Evolutionary conservation across 1,140 invertebrate genomes (phyloP).

Genomic region (Amphibalanus amphitrite): DNA sequence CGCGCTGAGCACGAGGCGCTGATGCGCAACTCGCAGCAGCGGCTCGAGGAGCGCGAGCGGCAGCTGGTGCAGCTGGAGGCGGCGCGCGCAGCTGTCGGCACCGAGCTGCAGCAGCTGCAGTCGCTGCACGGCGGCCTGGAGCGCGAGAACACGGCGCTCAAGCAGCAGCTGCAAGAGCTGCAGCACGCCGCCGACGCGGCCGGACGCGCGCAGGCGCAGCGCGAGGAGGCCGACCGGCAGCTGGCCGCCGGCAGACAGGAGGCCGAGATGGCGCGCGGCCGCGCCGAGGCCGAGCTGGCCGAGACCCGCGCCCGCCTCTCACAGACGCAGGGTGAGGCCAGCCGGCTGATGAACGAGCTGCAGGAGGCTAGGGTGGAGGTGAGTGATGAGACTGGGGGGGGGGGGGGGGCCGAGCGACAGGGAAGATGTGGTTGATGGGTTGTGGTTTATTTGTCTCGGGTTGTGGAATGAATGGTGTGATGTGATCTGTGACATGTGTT

Average conservation of each 20-base stretch:
- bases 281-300: neutral
- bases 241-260: neutral
- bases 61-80: neutral
- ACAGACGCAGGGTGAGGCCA: neutral
- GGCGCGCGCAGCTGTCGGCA: neutral
- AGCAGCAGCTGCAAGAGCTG: neutral
- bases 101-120: conserved; percentile 4
- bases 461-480: too few relatives aligned
- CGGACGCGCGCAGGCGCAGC: neutral
- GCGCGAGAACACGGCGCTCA: conserved; percentile 4
- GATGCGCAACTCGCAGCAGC: neutral
- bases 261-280: neutral
- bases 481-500: too few relatives aligned
- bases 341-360: neutral
- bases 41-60: neutral
- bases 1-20: neutral
- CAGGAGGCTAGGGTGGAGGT: conserved; percentile 2
- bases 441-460: too few relatives aligned
- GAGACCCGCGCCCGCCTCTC: neutral
- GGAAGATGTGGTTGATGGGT: too few relatives aligned
- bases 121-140: neutral
- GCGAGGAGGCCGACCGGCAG: neutral
- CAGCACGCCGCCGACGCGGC: neutral
- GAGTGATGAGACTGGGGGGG: too few relatives aligned
- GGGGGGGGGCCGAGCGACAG: too few relatives aligned